phyloP scores from a whole-genome alignment of 2,113 vertebrate genomes.

The Erythrolamprus reginae region DNA sequence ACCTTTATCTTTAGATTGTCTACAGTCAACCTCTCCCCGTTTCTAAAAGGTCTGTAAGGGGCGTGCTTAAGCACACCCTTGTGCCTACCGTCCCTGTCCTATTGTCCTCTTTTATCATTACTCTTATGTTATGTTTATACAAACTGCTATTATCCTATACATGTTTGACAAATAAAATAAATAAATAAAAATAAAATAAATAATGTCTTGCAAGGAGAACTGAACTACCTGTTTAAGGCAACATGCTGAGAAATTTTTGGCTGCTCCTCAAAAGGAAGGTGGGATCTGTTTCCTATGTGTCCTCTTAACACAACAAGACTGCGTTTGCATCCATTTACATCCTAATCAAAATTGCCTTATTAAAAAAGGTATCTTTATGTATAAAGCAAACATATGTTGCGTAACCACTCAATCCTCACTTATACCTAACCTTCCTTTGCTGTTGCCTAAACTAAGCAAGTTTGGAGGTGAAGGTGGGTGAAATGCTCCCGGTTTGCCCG shows the following conservation, averaged over 20 bases:
- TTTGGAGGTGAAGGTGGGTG: neutral
- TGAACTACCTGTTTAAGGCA: neutral
- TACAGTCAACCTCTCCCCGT: too few species aligned
- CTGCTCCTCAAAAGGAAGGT: neutral
- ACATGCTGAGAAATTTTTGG: neutral
- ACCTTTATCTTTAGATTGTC: too few species aligned
- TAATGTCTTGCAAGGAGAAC: neutral
- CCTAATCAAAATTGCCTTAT: neutral
- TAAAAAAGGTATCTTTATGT: neutral
- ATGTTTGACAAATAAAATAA: too few species aligned
- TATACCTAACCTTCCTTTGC: neutral
- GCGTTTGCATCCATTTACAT: neutral
- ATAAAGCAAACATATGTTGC: neutral
- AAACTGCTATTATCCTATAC: too few species aligned
- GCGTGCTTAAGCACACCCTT: too few species aligned
- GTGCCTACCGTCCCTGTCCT: too few species aligned
- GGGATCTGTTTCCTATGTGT: neutral
- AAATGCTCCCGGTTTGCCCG: too few species aligned
- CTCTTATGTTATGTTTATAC: too few species aligned
- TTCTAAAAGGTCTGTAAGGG: too few species aligned
- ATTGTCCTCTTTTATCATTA: too few species aligned
- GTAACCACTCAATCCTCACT: neutral
- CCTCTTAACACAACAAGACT: neutral
- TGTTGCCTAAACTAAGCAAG: neutral
- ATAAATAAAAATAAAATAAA: too few species aligned